Conservation (phyloP, 2,888 invertebrate genomes). For the Candidula unifasciata region DNA sequence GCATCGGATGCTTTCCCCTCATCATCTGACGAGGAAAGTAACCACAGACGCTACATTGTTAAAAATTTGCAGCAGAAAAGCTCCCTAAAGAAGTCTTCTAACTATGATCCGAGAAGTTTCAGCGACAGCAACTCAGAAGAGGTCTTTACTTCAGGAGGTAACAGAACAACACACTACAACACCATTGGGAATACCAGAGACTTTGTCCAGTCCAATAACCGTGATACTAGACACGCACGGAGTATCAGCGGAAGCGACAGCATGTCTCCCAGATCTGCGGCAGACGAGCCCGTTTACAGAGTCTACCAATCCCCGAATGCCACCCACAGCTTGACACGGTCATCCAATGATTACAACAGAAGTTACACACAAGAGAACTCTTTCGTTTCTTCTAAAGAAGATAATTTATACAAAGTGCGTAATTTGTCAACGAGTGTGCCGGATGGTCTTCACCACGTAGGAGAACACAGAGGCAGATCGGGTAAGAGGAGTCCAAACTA, state of each 20-base stretch:
- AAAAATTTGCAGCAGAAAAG: conserved; percentile 36
- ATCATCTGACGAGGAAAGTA: conserved; percentile 23
- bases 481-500: background rate
- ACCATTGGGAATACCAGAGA: background rate
- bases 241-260: conserved; percentile 50
- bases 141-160: background rate
- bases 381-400: background rate
- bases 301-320: conserved; percentile 38
- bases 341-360: background rate
- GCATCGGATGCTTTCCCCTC: background rate
- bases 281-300: conserved; percentile 52
- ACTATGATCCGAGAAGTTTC: conserved; percentile 22
- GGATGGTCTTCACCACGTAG: background rate
- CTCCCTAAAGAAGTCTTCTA: conserved; percentile 31
- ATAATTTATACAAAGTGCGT: conserved; percentile 42
- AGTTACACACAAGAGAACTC: background rate
- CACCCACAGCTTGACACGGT: conserved; percentile 37
- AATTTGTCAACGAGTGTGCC: conserved; percentile 46
- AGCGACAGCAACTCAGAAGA: conserved; percentile 44
- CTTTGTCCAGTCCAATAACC: background rate
- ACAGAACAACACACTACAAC: conserved; percentile 1
- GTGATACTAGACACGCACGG: background rate
- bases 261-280: conserved; percentile 43
- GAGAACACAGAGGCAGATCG: background rate
- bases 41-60: conserved; percentile 22